A percentile compares a stretch with the other conserved stretches of the same genome.
phyloP scores from a whole-genome alignment of 2,888 invertebrate genomes.

The Melinaea marsaeus region DNA sequence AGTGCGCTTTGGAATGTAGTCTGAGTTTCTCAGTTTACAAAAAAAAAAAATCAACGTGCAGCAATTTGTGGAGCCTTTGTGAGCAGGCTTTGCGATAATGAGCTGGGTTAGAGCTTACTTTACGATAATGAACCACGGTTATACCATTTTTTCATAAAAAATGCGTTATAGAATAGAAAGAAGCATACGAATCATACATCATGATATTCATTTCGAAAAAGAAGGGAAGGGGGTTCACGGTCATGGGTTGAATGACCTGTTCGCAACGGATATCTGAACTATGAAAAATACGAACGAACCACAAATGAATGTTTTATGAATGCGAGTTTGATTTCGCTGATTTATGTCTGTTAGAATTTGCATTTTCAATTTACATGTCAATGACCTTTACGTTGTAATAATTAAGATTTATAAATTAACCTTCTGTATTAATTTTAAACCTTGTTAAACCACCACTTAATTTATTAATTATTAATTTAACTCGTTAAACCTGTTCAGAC shows the following conservation, averaged over 20 bases:
- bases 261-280: constrained; percentile 38
- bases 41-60: constrained; percentile 2
- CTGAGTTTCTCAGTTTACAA: not conserved
- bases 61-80: constrained; percentile 2
- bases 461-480: no score
- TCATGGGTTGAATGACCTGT: constrained; percentile 66
- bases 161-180: no score
- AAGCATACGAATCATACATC: no score
- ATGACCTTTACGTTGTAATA: no score
- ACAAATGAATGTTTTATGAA: constrained; percentile 2
- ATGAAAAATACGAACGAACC: constrained; percentile 23
- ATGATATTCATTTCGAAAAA: not conserved
- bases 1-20: not conserved
- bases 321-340: not conserved
- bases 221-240: constrained; percentile 60
- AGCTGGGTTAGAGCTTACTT: constrained; percentile 29
- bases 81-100: constrained; percentile 16
- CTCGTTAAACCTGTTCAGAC: no score
- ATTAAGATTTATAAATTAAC: no score
- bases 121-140: constrained; percentile 18
- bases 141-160: not conserved
- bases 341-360: not conserved
- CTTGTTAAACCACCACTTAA: no score
- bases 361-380: not conserved
- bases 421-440: no score